Conservation (phyloP, 2,888 invertebrate genomes). For the Serripes groenlandicus region DNA sequence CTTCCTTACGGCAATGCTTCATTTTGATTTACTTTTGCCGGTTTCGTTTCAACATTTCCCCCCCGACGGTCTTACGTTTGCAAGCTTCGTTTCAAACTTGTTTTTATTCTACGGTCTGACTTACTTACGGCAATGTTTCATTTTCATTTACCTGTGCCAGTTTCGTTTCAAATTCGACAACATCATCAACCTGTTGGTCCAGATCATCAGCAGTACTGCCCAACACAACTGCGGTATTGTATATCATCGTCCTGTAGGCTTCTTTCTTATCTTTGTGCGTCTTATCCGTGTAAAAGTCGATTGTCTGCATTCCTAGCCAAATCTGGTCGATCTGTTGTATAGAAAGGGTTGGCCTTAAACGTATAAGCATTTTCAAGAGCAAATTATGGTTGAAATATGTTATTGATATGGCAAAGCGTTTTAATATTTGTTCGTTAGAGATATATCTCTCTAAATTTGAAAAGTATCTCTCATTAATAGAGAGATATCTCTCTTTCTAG, state of each 20-base stretch:
- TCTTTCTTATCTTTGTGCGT: constrained; percentile 89
- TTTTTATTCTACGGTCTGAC: too few relatives aligned
- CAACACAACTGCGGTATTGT: constrained; percentile 92
- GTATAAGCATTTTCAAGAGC: background rate
- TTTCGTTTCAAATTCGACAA: constrained; percentile 95
- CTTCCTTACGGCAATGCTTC: too few relatives aligned
- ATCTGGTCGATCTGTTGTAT: constrained; percentile 98
- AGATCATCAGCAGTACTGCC: constrained; percentile 91
- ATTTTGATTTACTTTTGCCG: too few relatives aligned
- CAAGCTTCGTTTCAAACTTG: too few relatives aligned
- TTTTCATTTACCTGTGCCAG: constrained; percentile 97
- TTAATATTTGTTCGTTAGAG: background rate
- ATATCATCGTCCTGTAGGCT: constrained; percentile 95
- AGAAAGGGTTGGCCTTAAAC: too few relatives aligned
- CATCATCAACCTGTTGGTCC: constrained; percentile 90
- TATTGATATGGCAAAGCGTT: background rate
- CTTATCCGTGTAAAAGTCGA: constrained; percentile 91
- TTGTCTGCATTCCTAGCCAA: constrained; percentile 91
- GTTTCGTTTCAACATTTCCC: too few relatives aligned
- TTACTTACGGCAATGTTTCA: too few relatives aligned
- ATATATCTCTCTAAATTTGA: background rate
- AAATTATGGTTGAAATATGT: background rate
- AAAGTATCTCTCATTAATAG: too few relatives aligned
- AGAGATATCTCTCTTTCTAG: too few relatives aligned
- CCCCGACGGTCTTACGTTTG: too few relatives aligned